phyloP scores from a whole-genome alignment of 2,113 vertebrate genomes.

The Alligator mississippiensis region DNA sequence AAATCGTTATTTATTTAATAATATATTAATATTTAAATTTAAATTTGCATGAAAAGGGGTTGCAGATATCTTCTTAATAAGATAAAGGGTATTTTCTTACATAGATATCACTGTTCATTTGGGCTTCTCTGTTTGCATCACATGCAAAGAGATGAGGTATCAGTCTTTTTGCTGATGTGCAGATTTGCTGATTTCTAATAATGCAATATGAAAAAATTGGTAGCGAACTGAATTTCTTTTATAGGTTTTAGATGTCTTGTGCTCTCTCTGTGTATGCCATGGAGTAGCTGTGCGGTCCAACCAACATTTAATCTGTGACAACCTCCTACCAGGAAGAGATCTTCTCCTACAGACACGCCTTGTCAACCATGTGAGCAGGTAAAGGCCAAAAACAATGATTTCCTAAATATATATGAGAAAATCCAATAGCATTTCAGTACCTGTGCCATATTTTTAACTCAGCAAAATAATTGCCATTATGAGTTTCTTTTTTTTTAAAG shows the following conservation, averaged over 20 bases:
- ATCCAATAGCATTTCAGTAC: background rate
- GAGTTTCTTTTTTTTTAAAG: background rate
- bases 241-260: slow-evolving; percentile 94
- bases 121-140: too few species aligned
- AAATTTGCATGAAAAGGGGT: background rate
- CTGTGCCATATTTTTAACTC: background rate
- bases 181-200: background rate
- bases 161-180: background rate
- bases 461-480: background rate
- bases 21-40: background rate
- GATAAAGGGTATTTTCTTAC: background rate
- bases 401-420: background rate
- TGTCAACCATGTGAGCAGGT: slow-evolving; percentile 96
- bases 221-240: background rate
- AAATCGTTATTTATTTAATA: background rate
- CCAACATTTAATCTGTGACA: slow-evolving; percentile 97
- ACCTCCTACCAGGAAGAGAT: slow-evolving; percentile 93
- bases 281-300: slow-evolving; percentile 96
- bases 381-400: background rate
- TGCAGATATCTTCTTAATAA: background rate
- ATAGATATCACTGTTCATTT: too few species aligned
- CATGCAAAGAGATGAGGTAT: background rate
- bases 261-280: slow-evolving; percentile 95
- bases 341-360: slow-evolving; percentile 92
- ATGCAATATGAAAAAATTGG: background rate